Percentiles rank a stretch among this genome's conserved stretches.
phyloP scores from a whole-genome alignment of 1,140 invertebrate genomes.

The Ctenoplectra terminalis region DNA sequence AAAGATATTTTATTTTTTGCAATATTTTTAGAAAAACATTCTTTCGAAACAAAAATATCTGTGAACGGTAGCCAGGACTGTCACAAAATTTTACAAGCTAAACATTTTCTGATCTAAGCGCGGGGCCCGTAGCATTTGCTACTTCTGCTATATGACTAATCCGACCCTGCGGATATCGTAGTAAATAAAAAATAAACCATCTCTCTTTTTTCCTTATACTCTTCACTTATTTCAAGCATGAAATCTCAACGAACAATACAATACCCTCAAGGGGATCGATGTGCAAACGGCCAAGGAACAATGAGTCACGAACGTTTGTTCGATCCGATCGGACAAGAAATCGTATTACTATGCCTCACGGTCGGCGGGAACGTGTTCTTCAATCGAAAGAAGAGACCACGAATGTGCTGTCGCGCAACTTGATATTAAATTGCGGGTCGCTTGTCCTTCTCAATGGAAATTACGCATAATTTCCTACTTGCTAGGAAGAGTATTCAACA shows the following conservation, averaged over 20 bases:
- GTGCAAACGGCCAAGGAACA: conserved; percentile 38
- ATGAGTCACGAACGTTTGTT: conserved; percentile 42
- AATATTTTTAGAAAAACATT: too few relatives aligned
- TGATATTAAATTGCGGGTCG: conserved; percentile 19
- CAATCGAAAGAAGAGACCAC: conserved; percentile 27
- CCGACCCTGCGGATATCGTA: too few relatives aligned
- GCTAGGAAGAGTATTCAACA: not conserved
- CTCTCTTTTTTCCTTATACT: too few relatives aligned
- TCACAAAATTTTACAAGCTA: too few relatives aligned
- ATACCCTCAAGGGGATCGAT: not conserved
- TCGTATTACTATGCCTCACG: conserved; percentile 43
- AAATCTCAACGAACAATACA: not conserved
- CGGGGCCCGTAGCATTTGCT: too few relatives aligned
- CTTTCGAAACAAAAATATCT: too few relatives aligned
- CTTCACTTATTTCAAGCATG: not conserved
- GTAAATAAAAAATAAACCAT: too few relatives aligned
- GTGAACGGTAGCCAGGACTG: too few relatives aligned
- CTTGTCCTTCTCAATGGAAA: conserved; percentile 30
- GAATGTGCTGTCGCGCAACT: conserved; percentile 19
- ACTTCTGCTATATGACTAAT: too few relatives aligned
- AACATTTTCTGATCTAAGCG: too few relatives aligned
- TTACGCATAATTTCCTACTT: conserved; percentile 29
- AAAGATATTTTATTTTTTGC: too few relatives aligned
- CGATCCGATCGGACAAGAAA: conserved; percentile 41
- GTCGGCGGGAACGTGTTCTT: conserved; percentile 32